phyloP scores from a whole-genome alignment of 92 coral and sea anemone species.

The Epizoanthus scotinus region DNA sequence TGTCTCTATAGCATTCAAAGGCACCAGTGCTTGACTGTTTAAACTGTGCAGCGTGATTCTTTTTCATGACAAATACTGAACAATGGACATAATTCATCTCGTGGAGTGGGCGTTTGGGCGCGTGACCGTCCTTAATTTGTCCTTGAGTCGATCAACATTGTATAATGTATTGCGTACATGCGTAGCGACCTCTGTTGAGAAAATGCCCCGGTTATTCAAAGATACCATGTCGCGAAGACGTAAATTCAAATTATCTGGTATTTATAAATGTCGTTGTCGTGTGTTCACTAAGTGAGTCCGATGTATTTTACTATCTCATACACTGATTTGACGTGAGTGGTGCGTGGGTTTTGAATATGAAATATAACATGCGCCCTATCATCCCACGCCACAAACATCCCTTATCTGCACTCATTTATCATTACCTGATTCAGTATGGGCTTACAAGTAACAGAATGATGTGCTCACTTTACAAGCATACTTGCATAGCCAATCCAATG shows the following conservation, averaged over 20 bases:
- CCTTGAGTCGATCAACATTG: neutral
- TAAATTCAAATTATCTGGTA: too few species aligned
- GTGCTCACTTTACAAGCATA: neutral
- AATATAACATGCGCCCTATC: too few species aligned
- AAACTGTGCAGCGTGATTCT: neutral
- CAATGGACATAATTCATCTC: too few species aligned
- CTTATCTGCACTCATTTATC: neutral
- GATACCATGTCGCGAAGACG: too few species aligned
- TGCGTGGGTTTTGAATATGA: too few species aligned
- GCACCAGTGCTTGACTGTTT: neutral
- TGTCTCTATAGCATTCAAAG: neutral
- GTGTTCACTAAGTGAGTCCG: too few species aligned
- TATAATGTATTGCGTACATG: neutral
- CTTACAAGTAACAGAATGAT: neutral
- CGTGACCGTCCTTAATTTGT: neutral
- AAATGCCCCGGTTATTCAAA: too few species aligned
- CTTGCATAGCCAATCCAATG: neutral
- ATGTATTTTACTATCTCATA: too few species aligned
- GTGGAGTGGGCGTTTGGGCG: neutral
- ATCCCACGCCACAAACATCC: too few species aligned
- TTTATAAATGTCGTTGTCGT: too few species aligned
- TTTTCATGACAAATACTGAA: conserved; percentile 4
- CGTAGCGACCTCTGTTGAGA: neutral
- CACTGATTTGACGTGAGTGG: too few species aligned
- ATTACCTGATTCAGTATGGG: neutral